Evolutionary conservation across 2,113 vertebrate species (phyloP).

Genomic region (Corythoichthys intestinalis): DNA sequence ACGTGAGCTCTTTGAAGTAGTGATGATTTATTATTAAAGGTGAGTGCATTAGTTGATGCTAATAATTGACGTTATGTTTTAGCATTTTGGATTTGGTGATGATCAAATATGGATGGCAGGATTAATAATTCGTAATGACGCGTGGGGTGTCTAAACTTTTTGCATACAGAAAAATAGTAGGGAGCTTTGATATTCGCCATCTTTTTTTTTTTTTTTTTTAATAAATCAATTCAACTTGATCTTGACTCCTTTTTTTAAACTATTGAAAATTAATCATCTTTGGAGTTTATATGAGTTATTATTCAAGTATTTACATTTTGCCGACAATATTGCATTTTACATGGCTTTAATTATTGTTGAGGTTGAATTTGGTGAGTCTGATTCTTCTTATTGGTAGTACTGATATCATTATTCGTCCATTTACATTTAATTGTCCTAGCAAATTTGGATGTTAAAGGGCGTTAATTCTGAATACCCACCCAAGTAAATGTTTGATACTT

Average conservation of each 20-base stretch:
- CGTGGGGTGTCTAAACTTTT: not conserved
- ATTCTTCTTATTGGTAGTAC: not conserved
- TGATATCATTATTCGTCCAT: not conserved
- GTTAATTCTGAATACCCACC: no score
- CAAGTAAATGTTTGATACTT: no score
- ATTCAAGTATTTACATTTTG: no score
- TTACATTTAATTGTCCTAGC: not conserved
- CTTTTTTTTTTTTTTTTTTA: not conserved
- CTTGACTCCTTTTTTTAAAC: not conserved
- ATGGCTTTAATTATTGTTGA: no score
- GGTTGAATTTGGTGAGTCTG: not conserved
- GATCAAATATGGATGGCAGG: not conserved
- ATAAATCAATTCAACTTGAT: not conserved
- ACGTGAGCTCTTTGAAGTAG: constrained; percentile 21
- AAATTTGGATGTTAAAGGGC: not conserved
- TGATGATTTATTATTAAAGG: constrained; percentile 56
- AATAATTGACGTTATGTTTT: constrained; percentile 42
- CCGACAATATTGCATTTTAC: no score
- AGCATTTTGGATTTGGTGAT: not conserved
- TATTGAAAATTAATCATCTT: not conserved
- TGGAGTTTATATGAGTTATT: not conserved
- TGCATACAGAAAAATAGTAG: not conserved
- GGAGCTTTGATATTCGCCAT: not conserved
- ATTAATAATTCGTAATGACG: not conserved
- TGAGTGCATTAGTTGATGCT: constrained; percentile 39